Percentiles rank a stretch among this genome's conserved stretches.
Conservation (phyloP, 2,888 invertebrate species). For the Conchocele bisecta region DNA sequence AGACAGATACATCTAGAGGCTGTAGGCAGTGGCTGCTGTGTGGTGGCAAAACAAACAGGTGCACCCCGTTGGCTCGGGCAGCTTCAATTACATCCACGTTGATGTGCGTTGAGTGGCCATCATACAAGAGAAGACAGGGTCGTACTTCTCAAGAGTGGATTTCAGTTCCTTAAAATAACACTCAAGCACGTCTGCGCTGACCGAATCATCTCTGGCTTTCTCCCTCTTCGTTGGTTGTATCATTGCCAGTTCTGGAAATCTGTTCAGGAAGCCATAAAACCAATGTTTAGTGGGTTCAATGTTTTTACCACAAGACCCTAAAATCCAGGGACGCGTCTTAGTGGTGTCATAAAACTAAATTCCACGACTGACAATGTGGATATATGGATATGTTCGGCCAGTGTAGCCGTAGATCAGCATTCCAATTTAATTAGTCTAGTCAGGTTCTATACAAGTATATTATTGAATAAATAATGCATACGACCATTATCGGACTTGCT, state of each 20-base stretch:
- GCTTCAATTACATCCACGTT: conserved; percentile 17
- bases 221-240: conserved; percentile 27
- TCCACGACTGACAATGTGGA: too few species aligned
- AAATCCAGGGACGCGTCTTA: too few species aligned
- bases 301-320: too few species aligned
- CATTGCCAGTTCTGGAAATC: conserved; percentile 36
- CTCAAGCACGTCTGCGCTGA: conserved; percentile 6
- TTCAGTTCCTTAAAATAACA: conserved; percentile 17
- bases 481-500: too few species aligned
- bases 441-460: too few species aligned
- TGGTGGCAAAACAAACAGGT: conserved; percentile 17
- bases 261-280: conserved; percentile 37
- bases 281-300: conserved; percentile 38
- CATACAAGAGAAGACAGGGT: conserved; percentile 38
- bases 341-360: too few species aligned
- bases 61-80: conserved; percentile 5
- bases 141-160: conserved; percentile 13
- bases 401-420: too few species aligned
- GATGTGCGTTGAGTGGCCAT: conserved; percentile 44
- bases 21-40: conserved; percentile 27
- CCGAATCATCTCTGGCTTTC: conserved; percentile 29
- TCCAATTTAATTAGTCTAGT: too few species aligned
- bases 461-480: too few species aligned
- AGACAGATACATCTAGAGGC: conserved; percentile 20
- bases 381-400: too few species aligned